Base-by-base conservation (phyloP, 2,113 vertebrate species). In the Pollachius pollachius region DNA sequence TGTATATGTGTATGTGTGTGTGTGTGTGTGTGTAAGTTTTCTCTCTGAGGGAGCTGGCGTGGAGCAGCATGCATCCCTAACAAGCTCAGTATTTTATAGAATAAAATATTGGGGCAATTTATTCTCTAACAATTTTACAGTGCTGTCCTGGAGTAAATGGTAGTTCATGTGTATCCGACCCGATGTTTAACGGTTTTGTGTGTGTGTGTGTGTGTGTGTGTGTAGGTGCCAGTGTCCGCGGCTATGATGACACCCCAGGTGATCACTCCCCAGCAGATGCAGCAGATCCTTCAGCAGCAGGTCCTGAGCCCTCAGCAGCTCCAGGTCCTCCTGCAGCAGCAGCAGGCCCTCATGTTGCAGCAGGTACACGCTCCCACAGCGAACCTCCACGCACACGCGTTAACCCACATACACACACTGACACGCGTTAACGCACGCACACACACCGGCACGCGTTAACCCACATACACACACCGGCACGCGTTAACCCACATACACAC, bases 181-280 rank as follows among this genome's bases (percentile, higher is more conserved):
- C 64, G 60, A 67, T 23, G 21, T 23, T 23, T 2, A 23, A 23
- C 21, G 21, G 21, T 23, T 23, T 27, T 52, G 17, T 54, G 65
- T 52, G 48, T 66, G 64, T 52, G 37, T 67, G 41, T 21, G 30
- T 41, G 30, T 52, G 41, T 68, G 18, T 13, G 41, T 82, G 52
- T 79, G 64, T 84, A 99, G 96, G 96, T 98, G 89, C 96, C 97
- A 87, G 97, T 98, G 91, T 99, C 97, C 65, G 95, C 98, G 97
- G 96, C 97, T 95, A 99, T 99, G 96, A 99, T 99, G 97, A 98
- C 95, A 90, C 97, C 97, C 91, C 97, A 99, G 94, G 96, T 99
- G 93, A 98, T 98, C 91, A 97, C 97, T 80, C 96, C 96, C 77
- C 96, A 99, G 90, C 97, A 99, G 90, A 99, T 98, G 96, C 97